Conservation (phyloP, 2,888 invertebrate species). For the Dryococelus australis region DNA sequence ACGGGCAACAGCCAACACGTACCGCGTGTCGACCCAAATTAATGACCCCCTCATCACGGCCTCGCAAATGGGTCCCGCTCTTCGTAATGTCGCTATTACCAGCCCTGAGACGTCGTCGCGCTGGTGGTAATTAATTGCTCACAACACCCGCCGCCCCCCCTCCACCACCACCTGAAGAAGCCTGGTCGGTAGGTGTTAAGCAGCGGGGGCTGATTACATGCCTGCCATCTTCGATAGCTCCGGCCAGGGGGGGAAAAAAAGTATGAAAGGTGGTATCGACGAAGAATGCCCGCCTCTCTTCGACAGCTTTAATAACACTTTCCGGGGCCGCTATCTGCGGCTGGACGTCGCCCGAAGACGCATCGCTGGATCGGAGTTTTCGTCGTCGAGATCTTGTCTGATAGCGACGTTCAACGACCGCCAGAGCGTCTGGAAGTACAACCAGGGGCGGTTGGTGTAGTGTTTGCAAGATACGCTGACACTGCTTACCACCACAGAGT, state of each 20-base stretch:
- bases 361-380: no score
- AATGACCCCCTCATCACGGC: conserved; percentile 3
- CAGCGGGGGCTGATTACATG: background rate
- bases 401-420: no score
- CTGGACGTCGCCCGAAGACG: no score
- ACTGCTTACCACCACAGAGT: no score
- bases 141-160: background rate
- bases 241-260: background rate
- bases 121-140: background rate
- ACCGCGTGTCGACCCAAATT: background rate
- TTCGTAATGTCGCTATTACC: conserved; percentile 3
- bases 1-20: background rate
- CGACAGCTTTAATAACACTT: background rate
- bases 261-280: background rate
- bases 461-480: no score
- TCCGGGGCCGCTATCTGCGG: no score
- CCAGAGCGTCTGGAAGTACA: no score
- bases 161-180: background rate
- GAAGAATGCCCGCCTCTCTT: background rate
- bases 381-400: no score
- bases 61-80: background rate
- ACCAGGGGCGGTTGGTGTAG: no score
- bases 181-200: background rate
- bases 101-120: background rate
- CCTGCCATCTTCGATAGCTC: background rate